These are phyloP conservation scores for Penaeus vannamei DNA, from an alignment of 1,140 invertebrate genomes.

Conservation along the genomic window DNA sequence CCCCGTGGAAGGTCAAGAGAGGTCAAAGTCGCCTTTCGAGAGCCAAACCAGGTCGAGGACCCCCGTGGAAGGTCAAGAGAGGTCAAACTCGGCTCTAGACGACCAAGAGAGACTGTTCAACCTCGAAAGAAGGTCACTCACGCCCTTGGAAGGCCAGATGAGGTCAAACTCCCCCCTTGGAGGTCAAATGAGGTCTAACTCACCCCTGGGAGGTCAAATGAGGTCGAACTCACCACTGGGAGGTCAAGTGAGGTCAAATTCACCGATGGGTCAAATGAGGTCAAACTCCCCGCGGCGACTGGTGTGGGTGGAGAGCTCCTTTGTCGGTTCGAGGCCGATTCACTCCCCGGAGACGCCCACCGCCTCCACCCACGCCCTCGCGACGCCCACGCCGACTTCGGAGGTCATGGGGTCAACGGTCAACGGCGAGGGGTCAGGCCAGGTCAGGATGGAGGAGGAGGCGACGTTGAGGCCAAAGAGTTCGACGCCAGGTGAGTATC, in stretches of 20 bases:
- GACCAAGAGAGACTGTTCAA: constrained; percentile 44
- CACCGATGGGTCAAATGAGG: neutral
- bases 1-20: too few relatives aligned
- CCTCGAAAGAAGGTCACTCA: neutral
- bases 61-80: too few relatives aligned
- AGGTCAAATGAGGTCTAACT: too few relatives aligned
- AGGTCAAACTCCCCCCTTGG: too few relatives aligned
- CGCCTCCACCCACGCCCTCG: constrained; percentile 45
- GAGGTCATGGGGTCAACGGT: constrained; percentile 42
- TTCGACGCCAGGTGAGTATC: constrained; percentile 68
- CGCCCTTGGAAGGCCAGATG: too few relatives aligned
- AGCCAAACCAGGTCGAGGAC: too few relatives aligned
- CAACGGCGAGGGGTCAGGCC: constrained; percentile 35
- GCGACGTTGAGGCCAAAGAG: constrained; percentile 39
- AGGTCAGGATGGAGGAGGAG: constrained; percentile 3
- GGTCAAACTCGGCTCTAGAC: too few relatives aligned
- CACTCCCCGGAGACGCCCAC: constrained; percentile 86
- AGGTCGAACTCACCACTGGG: too few relatives aligned
- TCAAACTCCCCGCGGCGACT: constrained; percentile 70
- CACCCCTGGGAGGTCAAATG: too few relatives aligned
- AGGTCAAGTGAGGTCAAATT: too few relatives aligned
- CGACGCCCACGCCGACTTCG: constrained; percentile 57
- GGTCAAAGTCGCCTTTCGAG: too few relatives aligned
- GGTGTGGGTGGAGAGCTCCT: constrained; percentile 93
- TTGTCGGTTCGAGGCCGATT: constrained; percentile 86